A percentile compares a stretch with the other conserved stretches of the same genome.
phyloP scores from a whole-genome alignment of 1,140 invertebrate genomes.

The Bombus superbus region DNA sequence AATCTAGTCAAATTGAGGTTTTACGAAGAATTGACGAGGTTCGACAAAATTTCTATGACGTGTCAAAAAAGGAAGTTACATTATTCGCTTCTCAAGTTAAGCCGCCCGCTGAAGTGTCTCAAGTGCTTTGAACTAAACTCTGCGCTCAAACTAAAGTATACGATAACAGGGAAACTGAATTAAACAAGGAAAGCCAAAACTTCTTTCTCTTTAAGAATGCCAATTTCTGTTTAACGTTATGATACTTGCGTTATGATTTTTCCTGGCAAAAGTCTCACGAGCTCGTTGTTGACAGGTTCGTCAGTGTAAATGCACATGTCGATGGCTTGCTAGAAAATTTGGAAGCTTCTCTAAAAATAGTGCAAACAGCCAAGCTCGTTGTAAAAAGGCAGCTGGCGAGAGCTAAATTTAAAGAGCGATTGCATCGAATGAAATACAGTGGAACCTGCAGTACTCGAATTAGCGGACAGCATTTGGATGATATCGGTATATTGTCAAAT shows the following conservation, averaged over 20 bases:
- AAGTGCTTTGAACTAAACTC: too few species aligned
- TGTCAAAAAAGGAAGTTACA: conserved; percentile 10
- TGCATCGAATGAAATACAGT: neutral
- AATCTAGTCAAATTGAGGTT: conserved; percentile 36
- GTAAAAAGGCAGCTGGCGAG: neutral
- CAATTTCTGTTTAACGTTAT: too few species aligned
- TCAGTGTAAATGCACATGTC: too few species aligned
- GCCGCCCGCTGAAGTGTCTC: too few species aligned
- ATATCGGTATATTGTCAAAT: too few species aligned
- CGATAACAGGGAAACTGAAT: neutral
- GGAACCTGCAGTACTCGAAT: too few species aligned
- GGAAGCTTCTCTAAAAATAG: neutral
- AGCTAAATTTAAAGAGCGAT: neutral
- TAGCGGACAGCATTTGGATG: too few species aligned
- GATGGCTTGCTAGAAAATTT: too few species aligned
- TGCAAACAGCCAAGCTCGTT: neutral
- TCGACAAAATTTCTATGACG: neutral
- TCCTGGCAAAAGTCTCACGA: too few species aligned
- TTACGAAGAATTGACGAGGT: neutral
- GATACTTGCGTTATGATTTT: too few species aligned
- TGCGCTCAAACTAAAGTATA: neutral
- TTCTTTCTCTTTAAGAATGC: neutral
- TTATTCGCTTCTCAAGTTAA: neutral
- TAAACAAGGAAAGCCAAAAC: neutral
- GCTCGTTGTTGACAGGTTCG: too few species aligned